Evolutionary conservation across 2,797 vertebrate genomes (phyloP).

Genomic region (Graptemys geographica): DNA sequence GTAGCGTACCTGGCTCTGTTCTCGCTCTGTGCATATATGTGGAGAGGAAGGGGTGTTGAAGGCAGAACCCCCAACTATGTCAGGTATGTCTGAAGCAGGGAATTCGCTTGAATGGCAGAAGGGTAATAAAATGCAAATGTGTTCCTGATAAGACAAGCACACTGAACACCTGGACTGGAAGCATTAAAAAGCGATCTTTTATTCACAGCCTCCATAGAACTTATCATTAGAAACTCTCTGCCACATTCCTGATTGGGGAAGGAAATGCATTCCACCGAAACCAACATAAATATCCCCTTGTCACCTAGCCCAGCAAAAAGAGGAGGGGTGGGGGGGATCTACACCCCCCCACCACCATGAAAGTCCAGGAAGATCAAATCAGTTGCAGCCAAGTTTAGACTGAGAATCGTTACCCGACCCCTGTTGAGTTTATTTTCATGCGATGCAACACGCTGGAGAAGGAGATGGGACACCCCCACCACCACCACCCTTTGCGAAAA

Average conservation of each 20-base stretch:
- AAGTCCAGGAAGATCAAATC: background rate
- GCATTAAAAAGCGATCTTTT: conserved; percentile 76
- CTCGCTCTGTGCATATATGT: accelerated
- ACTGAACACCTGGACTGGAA: conserved; percentile 73
- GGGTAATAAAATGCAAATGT: conserved; percentile 78
- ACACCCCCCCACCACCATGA: accelerated
- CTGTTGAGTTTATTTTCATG: background rate
- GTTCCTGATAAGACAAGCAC: conserved; percentile 67
- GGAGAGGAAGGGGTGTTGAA: conserved; percentile 29
- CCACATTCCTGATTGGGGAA: conserved; percentile 76
- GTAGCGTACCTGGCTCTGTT: background rate
- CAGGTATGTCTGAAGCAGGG: conserved; percentile 75
- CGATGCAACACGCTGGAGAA: background rate
- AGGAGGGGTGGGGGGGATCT: background rate
- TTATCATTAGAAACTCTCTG: conserved; percentile 80
- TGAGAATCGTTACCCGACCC: no score
- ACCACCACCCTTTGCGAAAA: background rate
- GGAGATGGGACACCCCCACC: no score
- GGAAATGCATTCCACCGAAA: conserved; percentile 69
- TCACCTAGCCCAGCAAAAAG: conserved; percentile 14
- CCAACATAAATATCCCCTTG: conserved; percentile 67
- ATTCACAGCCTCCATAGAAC: conserved; percentile 70
- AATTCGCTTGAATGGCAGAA: conserved; percentile 66
- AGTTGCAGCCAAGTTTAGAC: background rate
- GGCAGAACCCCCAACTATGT: conserved; percentile 65